A percentile compares a stretch with the other conserved stretches of the same genome.
These are phyloP conservation scores for Shinisaurus crocodilurus DNA, from an alignment of 2,113 vertebrate genomes.

Conservation along the genomic window DNA sequence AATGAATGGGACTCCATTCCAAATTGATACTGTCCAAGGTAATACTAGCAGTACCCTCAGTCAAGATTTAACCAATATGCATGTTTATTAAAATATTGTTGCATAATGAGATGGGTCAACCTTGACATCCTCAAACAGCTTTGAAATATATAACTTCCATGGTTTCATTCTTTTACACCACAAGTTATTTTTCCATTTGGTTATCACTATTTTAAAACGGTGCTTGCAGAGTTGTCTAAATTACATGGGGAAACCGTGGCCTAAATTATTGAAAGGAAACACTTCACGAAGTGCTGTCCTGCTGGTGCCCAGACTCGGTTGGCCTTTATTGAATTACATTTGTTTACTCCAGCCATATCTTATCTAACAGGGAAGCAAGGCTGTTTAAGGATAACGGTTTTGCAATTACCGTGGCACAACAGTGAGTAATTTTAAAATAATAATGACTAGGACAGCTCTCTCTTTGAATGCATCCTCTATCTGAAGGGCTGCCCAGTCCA, in stretches of 20 bases:
- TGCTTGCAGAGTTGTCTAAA: neutral
- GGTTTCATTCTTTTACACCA: conserved; percentile 39
- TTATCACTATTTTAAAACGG: conserved; percentile 54
- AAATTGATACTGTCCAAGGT: conserved; percentile 40
- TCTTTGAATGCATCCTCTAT: too few species aligned
- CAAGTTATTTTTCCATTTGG: conserved; percentile 34
- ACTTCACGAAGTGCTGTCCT: conserved; percentile 34
- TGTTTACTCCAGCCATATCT: neutral
- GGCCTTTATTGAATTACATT: conserved; percentile 11
- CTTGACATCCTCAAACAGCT: conserved; percentile 32
- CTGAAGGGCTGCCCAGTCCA: too few species aligned
- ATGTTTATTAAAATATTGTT: conserved; percentile 10
- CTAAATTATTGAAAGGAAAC: conserved; percentile 31
- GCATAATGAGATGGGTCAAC: conserved; percentile 49
- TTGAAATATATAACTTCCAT: conserved; percentile 40
- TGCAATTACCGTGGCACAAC: neutral
- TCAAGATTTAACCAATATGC: neutral
- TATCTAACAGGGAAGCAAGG: conserved; percentile 19
- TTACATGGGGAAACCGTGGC: neutral
- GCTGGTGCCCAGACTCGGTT: conserved; percentile 1
- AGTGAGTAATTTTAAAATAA: neutral
- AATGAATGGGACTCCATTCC: neutral
- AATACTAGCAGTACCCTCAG: neutral
- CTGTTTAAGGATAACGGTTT: neutral
- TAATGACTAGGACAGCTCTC: neutral